These are phyloP conservation scores for Cydia amplana DNA, from an alignment of 1,140 invertebrate species.

Conservation along the genomic window DNA sequence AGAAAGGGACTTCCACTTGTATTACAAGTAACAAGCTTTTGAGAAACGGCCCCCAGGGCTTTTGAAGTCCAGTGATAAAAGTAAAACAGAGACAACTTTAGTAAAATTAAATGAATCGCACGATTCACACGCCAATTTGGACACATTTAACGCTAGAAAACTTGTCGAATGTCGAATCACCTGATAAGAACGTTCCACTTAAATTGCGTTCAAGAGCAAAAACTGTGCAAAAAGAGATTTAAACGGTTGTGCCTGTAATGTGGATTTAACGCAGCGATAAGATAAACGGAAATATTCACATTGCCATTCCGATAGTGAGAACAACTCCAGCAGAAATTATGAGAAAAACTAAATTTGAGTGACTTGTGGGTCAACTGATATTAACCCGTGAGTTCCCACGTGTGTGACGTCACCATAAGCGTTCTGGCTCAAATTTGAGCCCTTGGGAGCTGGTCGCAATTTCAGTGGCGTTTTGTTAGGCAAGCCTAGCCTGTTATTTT, in stretches of 20 bases:
- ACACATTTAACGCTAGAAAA: not conserved
- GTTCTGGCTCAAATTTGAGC: too few species aligned
- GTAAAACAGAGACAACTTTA: too few species aligned
- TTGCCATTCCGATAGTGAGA: not conserved
- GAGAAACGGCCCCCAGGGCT: too few species aligned
- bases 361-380: too few species aligned
- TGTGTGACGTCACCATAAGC: too few species aligned
- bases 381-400: too few species aligned
- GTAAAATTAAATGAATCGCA: not conserved
- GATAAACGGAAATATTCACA: not conserved
- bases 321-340: not conserved
- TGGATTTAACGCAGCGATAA: conserved; percentile 6
- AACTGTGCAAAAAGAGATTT: conserved; percentile 6
- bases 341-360: not conserved
- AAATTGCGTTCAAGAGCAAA: conserved; percentile 13
- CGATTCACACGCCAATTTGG: not conserved
- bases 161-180: not conserved
- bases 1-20: too few species aligned
- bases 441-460: too few species aligned
- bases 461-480: too few species aligned
- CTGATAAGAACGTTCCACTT: conserved; percentile 5
- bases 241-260: not conserved
- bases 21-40: too few species aligned
- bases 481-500: too few species aligned
- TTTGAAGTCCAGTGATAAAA: too few species aligned